Evolutionary conservation across 1,140 invertebrate genomes (phyloP).

Genomic region (Lucilia cuprina): DNA sequence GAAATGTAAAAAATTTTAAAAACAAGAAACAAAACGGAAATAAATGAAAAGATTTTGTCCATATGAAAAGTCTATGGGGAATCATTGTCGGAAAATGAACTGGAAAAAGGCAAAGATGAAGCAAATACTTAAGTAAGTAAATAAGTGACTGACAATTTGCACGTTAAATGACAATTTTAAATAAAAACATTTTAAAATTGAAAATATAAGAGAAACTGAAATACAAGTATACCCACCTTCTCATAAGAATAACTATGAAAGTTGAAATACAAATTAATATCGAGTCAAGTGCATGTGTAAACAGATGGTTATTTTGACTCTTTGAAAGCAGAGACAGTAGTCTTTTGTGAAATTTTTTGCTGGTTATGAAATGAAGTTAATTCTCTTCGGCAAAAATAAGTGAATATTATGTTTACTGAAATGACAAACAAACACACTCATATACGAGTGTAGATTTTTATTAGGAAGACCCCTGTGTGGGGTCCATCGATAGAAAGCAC

Average conservation of each 20-base stretch:
- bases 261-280: background rate
- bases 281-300: background rate
- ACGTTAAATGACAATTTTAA: background rate
- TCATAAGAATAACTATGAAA: background rate
- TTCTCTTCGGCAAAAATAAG: background rate
- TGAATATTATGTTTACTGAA: background rate
- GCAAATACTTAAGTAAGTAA: background rate
- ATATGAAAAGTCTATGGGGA: background rate
- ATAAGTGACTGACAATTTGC: background rate
- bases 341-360: background rate
- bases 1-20: background rate
- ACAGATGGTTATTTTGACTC: background rate
- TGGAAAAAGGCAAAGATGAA: background rate
- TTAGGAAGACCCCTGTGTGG: no score
- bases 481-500: no score
- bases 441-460: no score
- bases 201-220: background rate
- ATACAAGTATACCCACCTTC: background rate
- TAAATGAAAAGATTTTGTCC: background rate
- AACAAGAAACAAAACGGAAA: background rate
- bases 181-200: background rate
- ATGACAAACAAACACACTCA: background rate
- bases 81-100: background rate
- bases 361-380: constrained; percentile 15
- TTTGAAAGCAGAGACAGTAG: background rate